Conservation (phyloP, 2,797 vertebrate genomes). For the Propithecus deckenii region DNA sequence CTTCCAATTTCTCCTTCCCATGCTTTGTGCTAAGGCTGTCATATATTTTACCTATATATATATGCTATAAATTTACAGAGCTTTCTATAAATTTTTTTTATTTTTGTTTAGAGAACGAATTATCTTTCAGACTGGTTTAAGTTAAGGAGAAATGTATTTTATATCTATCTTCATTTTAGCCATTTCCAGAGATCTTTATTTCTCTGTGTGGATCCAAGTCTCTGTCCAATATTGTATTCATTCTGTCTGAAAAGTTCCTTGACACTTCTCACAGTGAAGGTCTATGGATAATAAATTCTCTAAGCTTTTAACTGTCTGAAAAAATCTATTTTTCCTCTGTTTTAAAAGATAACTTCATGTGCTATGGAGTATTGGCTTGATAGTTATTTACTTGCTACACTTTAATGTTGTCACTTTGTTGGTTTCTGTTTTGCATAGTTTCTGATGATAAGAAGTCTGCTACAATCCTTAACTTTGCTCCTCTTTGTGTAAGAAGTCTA, state of each 20-base stretch:
- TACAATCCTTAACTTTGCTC: background rate
- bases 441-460: background rate
- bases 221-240: background rate
- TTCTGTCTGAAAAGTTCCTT: background rate
- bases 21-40: background rate
- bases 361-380: background rate
- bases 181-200: background rate
- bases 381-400: background rate
- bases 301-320: background rate
- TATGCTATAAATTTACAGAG: background rate
- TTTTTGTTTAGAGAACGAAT: slow-evolving; percentile 11
- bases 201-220: background rate
- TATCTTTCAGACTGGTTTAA: background rate
- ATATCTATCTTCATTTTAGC: background rate
- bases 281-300: background rate
- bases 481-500: background rate
- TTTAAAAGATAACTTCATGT: background rate
- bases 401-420: slow-evolving; percentile 9
- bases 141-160: background rate
- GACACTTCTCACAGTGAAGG: background rate
- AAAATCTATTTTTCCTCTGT: background rate
- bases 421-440: background rate
- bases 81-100: background rate
- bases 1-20: background rate
- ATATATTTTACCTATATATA: background rate